A percentile compares a stretch with the other conserved stretches of the same genome.
Evolutionary conservation across 2,797 vertebrate species (phyloP).

Genomic region (Urocyon cinereoargenteus): DNA sequence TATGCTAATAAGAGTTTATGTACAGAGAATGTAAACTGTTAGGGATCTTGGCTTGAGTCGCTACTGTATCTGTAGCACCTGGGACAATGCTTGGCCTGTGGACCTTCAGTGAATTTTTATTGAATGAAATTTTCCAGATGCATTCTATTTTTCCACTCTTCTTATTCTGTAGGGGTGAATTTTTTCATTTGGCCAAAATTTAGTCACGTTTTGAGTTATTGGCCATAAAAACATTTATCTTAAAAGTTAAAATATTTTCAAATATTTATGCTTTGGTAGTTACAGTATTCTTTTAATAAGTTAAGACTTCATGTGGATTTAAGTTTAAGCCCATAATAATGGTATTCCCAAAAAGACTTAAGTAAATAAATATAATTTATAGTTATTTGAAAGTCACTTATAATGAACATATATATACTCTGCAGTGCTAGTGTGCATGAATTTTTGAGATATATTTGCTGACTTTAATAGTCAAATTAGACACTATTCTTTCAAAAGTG

Average conservation of each 20-base stretch:
- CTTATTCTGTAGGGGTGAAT: conserved; percentile 2
- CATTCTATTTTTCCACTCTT: conserved; percentile 22
- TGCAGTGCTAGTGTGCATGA: background rate
- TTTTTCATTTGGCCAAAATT: conserved; percentile 37
- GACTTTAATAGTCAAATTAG: background rate
- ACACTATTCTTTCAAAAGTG: background rate
- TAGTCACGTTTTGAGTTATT: conserved; percentile 16
- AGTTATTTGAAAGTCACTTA: background rate
- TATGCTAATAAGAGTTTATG: background rate
- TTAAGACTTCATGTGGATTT: conserved; percentile 37
- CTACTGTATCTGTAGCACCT: background rate
- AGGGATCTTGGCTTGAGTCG: background rate
- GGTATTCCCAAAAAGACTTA: conserved; percentile 19
- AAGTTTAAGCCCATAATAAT: conserved; percentile 9
- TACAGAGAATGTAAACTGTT: background rate
- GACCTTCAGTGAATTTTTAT: background rate
- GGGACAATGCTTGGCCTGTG: background rate
- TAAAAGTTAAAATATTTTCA: conserved; percentile 23
- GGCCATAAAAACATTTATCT: conserved; percentile 35
- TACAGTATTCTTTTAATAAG: conserved; percentile 4
- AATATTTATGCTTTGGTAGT: background rate
- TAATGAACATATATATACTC: background rate
- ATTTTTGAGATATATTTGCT: conserved; percentile 35
- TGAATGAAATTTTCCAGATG: background rate
- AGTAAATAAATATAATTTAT: background rate